These are phyloP conservation scores for Cephus pygmeus DNA, from an alignment of 2,888 invertebrate genomes.

Conservation along the genomic window DNA sequence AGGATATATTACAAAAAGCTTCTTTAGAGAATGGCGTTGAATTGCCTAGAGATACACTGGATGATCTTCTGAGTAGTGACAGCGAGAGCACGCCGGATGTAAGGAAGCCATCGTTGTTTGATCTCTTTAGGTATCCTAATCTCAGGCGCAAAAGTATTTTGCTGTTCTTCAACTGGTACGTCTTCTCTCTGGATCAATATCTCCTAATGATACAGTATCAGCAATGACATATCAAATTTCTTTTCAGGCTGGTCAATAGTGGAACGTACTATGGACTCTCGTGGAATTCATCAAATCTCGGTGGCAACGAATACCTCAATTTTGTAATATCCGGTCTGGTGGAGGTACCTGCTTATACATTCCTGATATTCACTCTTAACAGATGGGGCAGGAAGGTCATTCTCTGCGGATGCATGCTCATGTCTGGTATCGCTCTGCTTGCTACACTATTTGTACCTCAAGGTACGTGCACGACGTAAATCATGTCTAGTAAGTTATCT, in stretches of 20 bases:
- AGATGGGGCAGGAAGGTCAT: conserved; percentile 77
- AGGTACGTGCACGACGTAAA: conserved; percentile 58
- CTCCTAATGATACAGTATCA: neutral
- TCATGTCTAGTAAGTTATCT: neutral
- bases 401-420: conserved; percentile 76
- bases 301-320: conserved; percentile 79
- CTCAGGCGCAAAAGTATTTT: conserved; percentile 74
- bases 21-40: conserved; percentile 75
- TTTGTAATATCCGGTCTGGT: conserved; percentile 81
- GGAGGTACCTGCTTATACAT: conserved; percentile 79
- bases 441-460: conserved; percentile 71
- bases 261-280: conserved; percentile 83
- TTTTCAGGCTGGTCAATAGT: conserved; percentile 76
- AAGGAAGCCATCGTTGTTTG: conserved; percentile 69
- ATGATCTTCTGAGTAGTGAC: conserved; percentile 68
- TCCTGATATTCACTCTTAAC: conserved; percentile 75
- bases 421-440: conserved; percentile 72
- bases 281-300: conserved; percentile 79
- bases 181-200: conserved; percentile 17
- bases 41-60: conserved; percentile 69
- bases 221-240: conserved; percentile 69
- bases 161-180: conserved; percentile 80
- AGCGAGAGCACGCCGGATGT: conserved; percentile 54
- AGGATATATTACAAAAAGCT: conserved; percentile 71
- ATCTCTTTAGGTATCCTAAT: conserved; percentile 74